These are phyloP conservation scores for Catharus minimus DNA, from an alignment of 2,113 vertebrate species.

Conservation along the genomic window DNA sequence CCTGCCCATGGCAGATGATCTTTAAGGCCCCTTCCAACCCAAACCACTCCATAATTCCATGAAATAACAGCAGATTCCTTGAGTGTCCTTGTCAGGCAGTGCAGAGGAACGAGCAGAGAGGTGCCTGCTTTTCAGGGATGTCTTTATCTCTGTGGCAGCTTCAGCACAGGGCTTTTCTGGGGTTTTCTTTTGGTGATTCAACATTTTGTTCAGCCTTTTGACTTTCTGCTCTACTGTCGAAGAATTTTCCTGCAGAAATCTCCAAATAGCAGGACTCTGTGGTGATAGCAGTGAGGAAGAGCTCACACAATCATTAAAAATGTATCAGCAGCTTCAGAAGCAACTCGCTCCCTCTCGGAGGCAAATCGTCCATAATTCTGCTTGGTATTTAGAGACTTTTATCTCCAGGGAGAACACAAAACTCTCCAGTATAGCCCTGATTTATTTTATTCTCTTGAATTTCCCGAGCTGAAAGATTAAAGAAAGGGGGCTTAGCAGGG, in stretches of 20 bases:
- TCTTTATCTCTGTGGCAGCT: not conserved
- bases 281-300: not conserved
- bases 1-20: not conserved
- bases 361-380: conserved; percentile 56
- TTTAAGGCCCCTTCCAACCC: not conserved
- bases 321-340: conserved; percentile 25
- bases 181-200: not conserved
- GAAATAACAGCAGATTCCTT: not conserved
- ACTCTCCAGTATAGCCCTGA: not conserved
- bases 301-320: conserved; percentile 21
- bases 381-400: conserved; percentile 49
- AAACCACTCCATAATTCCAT: not conserved
- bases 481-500: not conserved
- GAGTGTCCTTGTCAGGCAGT: not conserved
- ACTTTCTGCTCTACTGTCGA: conserved; percentile 30
- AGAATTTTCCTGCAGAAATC: not conserved
- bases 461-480: not conserved
- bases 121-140: not conserved
- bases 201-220: conserved; percentile 25
- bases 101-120: not conserved
- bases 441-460: conserved; percentile 37
- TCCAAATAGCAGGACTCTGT: not conserved
- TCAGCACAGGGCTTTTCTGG: not conserved
- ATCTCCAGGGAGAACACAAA: conserved; percentile 35
- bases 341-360: conserved; percentile 21